Conservation (phyloP, 2,797 vertebrate species). For the Rhynchotus rufescens region DNA sequence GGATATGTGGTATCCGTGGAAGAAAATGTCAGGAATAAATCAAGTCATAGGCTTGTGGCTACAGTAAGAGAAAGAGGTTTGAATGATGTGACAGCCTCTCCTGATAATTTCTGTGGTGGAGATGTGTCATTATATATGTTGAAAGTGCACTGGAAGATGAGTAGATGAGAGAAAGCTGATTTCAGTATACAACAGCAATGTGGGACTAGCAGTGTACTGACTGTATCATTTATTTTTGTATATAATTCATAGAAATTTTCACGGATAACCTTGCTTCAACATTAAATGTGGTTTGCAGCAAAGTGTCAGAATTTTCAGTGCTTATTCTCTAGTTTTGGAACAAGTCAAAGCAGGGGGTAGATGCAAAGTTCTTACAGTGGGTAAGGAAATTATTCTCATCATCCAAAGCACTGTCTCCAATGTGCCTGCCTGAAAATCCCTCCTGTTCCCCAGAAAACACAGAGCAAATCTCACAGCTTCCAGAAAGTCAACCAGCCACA, state of each 20-base stretch:
- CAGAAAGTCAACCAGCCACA: background rate
- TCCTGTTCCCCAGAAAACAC: background rate
- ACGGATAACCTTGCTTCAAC: background rate
- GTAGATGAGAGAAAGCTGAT: background rate
- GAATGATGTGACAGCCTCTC: background rate
- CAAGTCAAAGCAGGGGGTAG: background rate
- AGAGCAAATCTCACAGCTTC: background rate
- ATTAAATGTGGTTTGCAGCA: background rate
- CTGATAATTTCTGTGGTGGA: background rate
- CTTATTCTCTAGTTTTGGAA: background rate
- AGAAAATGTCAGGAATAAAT: conserved; percentile 22
- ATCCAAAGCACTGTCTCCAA: background rate
- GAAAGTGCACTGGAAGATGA: background rate
- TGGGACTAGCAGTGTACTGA: background rate
- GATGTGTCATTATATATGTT: background rate
- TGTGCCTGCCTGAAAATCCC: background rate
- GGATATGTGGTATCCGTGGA: background rate
- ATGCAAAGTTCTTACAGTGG: background rate
- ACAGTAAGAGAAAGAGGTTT: background rate
- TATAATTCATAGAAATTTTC: background rate
- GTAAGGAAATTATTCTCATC: background rate
- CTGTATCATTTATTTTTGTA: background rate
- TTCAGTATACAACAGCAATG: background rate
- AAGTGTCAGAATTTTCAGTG: background rate
- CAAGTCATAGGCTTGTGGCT: background rate